Evolutionary conservation across 2,113 vertebrate genomes (phyloP), one percentile per base, ranked within the genome.

Genomic region (Labeo rohita): DNA sequence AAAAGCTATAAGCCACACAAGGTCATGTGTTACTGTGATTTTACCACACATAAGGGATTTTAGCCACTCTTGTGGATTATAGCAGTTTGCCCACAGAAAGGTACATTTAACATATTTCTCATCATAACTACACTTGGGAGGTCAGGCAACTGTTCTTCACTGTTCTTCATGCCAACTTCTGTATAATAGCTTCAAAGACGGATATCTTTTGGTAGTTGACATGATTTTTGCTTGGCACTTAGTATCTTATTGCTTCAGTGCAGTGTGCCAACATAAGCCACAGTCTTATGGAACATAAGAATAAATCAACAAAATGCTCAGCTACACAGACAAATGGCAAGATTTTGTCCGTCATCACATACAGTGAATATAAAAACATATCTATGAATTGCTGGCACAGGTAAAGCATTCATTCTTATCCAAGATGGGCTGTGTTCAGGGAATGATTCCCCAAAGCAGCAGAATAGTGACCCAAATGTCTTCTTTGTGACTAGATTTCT

Each of bases 291-390:
- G 18, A 83, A 81, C 72, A 77, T 10, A n/a, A 43, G 28, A 81
- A 80, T 85, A 85, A 88, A 89, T 90, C 86, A 84, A 83, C 50
- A 75, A 21, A 83, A 84, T 49, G 72, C 78, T 75, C 76, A 66
- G 39, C 21, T 61, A 34, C 63, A 47, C 66, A 87, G 52, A 78
- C 59, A 77, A 87, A 87, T 74, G 74, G 75, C 56, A 73, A 83
- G 74, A 36, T n/a, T 61, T 52, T 52, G 52, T 73, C 85, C 70
- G 9, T 83, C 52, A 45, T 59, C 72, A 85, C 49, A 61, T 82
- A 36, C 61, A 84, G 75, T 28, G 28, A 86, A 65, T 85, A 5
- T 68, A 87, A 75, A 75, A 49, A 49, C n/a, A 73, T 23, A 18
- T 86, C 61, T n/a, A 28, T 79, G 34, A 86, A 79, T 79, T 52